A percentile compares a stretch with the other conserved stretches of the same genome.
Evolutionary conservation across 2,113 vertebrate genomes (phyloP).

Genomic region (Trachemys scripta): DNA sequence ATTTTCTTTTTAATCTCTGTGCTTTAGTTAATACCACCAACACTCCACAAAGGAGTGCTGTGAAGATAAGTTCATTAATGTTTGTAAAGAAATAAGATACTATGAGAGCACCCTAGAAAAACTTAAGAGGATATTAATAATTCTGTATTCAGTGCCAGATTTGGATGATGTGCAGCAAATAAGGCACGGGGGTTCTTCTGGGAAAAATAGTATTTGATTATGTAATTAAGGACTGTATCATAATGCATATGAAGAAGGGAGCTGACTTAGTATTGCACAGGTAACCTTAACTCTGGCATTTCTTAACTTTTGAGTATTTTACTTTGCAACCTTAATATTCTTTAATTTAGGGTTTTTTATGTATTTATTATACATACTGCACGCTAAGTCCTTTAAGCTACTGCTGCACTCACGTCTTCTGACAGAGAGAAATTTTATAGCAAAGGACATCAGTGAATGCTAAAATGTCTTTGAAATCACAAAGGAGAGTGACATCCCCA

Average conservation of each 20-base stretch:
- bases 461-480: slow-evolving; percentile 58
- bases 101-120: not conserved
- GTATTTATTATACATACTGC: not conserved
- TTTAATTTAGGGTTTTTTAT: not conserved
- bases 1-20: not conserved
- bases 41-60: not conserved
- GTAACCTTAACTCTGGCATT: slow-evolving; percentile 2
- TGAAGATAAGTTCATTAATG: not conserved
- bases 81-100: not conserved
- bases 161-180: not conserved
- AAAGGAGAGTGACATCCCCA: slow-evolving; percentile 23
- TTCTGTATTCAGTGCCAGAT: not conserved
- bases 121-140: not conserved
- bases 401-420: slow-evolving; percentile 1
- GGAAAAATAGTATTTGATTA: slow-evolving; percentile 6
- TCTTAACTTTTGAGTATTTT: not conserved
- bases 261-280: not conserved
- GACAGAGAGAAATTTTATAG: slow-evolving; percentile 27
- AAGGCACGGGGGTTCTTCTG: not conserved
- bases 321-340: not conserved
- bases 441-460: slow-evolving; percentile 43
- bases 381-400: not conserved
- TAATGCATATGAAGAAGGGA: not conserved
- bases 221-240: slow-evolving; percentile 25
- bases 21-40: not conserved